phyloP scores from a whole-genome alignment of 92 coral and sea anemone species.

The Zoanthus gigantus region DNA sequence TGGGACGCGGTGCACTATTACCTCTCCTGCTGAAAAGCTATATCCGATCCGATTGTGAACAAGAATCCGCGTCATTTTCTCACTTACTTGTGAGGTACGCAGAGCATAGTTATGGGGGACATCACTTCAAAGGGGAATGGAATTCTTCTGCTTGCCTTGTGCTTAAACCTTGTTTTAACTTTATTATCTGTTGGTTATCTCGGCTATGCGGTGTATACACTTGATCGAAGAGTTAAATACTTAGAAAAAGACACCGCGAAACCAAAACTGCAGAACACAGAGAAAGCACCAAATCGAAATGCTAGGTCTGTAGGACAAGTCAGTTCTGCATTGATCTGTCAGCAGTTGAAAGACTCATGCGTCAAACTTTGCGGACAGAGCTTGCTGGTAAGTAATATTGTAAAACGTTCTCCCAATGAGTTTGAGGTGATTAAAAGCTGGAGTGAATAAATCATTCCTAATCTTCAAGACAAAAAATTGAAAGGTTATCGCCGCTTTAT shows the following conservation, averaged over 20 bases:
- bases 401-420: no score
- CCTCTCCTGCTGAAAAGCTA: background rate
- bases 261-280: background rate
- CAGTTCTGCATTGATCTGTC: slow-evolving; percentile 29
- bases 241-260: background rate
- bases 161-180: slow-evolving; percentile 13
- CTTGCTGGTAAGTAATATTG: slow-evolving; percentile 10
- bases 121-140: background rate
- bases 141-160: slow-evolving; percentile 21
- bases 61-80: background rate
- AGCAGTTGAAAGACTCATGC: slow-evolving; percentile 40
- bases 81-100: background rate
- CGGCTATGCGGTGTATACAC: slow-evolving; percentile 24
- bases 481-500: no score
- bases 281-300: background rate
- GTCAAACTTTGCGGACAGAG: slow-evolving; percentile 15
- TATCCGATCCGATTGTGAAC: background rate
- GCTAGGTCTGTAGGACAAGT: slow-evolving; percentile 21
- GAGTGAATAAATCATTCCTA: no score
- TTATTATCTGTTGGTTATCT: slow-evolving; percentile 26
- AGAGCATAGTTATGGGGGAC: slow-evolving; percentile 4
- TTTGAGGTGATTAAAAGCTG: no score
- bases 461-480: no score
- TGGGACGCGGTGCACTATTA: background rate
- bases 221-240: slow-evolving; percentile 11